Evolutionary conservation across 2,113 vertebrate genomes (phyloP), one percentile per base, ranked within the genome.

Genomic region (Tragelaphus buxtoni): DNA sequence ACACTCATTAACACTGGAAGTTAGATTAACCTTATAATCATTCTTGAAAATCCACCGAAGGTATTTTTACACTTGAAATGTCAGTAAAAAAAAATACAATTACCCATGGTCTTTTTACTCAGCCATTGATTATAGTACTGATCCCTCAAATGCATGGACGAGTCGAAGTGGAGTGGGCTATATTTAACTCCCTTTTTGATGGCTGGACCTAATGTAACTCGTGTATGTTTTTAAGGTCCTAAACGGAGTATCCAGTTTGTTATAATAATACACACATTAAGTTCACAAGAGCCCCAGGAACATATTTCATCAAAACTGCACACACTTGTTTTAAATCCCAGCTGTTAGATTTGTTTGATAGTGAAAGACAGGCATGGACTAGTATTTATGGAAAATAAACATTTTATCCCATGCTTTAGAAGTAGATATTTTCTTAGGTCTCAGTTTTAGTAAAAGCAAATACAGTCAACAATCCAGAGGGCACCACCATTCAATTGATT

Each of bases 311-410:
- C 92, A 90, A 89, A 97, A 93, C 65, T 77, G 55, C 69, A 96
- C 83, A 97, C 86, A 96, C 77, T 96, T 97, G 95, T 95, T 95
- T 97, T 97, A 94, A 96, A 91, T 96, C 97, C 97, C 94, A 98
- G 95, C 80, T 96, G 94, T 91, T 96, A 87, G 72, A 79, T 76
- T 94, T 96, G 96, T 91, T 94, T 92, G 90, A 94, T 86, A 90
- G 80, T 95, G 88, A 95, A 86, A 97, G 93, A 97, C 81, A 97
- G 85, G 51, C 63, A 96, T 11, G 53, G 91, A 87, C 51, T 89
- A 97, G 86, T 83, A 87, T 95, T 97, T 79, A 94, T 93, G 61
- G 83, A 96, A 97, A 97, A 96, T 82, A 95, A 96, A 81, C 53
- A 94, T 81, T 90, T 94, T 95, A 88, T 32, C 81, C 39, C 88